Conservation (phyloP, 1,140 invertebrate genomes). For the Drosophila orena region DNA sequence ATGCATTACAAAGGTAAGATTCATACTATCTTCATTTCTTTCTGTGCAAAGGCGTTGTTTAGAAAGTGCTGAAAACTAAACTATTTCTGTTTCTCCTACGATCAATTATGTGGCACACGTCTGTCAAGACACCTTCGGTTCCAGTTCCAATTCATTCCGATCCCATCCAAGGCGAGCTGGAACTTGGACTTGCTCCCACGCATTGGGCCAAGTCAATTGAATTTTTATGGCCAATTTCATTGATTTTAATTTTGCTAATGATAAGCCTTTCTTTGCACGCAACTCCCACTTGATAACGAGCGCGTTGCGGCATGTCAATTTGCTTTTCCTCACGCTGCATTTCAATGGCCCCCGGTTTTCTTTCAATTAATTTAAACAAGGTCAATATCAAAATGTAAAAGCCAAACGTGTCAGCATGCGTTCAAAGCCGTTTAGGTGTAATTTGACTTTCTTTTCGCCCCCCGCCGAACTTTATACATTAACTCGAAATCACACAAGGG, state of each 20-base stretch:
- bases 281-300: constrained; percentile 52
- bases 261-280: constrained; percentile 80
- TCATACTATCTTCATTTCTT: not conserved
- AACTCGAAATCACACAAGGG: not conserved
- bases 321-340: constrained; percentile 65
- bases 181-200: constrained; percentile 40
- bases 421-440: constrained; percentile 28
- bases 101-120: constrained; percentile 78
- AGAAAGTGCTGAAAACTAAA: constrained; percentile 79
- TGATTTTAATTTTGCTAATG: constrained; percentile 83
- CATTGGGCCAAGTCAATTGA: constrained; percentile 65
- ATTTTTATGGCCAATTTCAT: constrained; percentile 83
- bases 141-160: constrained; percentile 29
- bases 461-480: not conserved
- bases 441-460: constrained; percentile 64
- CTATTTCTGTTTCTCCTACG: constrained; percentile 51
- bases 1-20: not conserved
- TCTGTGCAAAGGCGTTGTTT: constrained; percentile 38
- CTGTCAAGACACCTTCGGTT: constrained; percentile 56
- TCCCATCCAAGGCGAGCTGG: constrained; percentile 16
- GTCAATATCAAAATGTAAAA: constrained; percentile 70
- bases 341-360: constrained; percentile 67
- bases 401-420: constrained; percentile 67
- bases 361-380: constrained; percentile 78
- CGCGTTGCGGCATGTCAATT: constrained; percentile 75